Evolutionary conservation across 1,140 invertebrate genomes (phyloP), one percentile per base, ranked within the genome.

Genomic region (Conus ventricosus): DNA sequence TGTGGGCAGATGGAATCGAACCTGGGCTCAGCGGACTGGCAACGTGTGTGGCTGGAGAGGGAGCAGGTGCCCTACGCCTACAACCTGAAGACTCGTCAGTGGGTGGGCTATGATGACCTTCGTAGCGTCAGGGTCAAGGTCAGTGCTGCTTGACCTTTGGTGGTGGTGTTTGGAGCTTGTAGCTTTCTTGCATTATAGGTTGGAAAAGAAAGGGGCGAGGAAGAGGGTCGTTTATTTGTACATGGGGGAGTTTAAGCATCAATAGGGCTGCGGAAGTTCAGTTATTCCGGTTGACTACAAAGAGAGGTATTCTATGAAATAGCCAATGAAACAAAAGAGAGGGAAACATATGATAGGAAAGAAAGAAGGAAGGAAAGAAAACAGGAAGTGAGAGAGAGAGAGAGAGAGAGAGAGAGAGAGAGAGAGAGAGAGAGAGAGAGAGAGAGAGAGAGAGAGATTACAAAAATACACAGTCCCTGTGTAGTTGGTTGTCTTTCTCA

Each of bases 81-180:
- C 94, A 95, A 96, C 10, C 96, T 96, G 15, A 96, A 97, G 91
- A 87, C 88, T 3, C 89, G 87, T 53, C 97, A 99, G 91, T 99
- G 98, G 98, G 98, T 99, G 0, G 97, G 98, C 84, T 99, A 97
- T 94, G 98, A 99, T 91, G 97, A 98, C 95, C 94, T 96, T 5
- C 96, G 97, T 84, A 98, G 97, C 63, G 96, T 98, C 4, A 95
- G 94, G 76, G 96, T 96, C 88, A 98, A 98, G 95, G 97, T 97
- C 93, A 91, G 89, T 63, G 78, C 78, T 78, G 8, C 17, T 39
- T 39, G 0, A 39, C 39, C 39, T 39, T 39, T 39, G 39, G 39
- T 39, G 39, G 0, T 4, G 63, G 1, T 71, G 15, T 71, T 71
- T 71, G 4, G 63, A 2, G 63, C 63, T n/a, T 71, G n/a, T 15